Conservation (phyloP, 2,797 vertebrate genomes). For the Brachymystax lenok region DNA sequence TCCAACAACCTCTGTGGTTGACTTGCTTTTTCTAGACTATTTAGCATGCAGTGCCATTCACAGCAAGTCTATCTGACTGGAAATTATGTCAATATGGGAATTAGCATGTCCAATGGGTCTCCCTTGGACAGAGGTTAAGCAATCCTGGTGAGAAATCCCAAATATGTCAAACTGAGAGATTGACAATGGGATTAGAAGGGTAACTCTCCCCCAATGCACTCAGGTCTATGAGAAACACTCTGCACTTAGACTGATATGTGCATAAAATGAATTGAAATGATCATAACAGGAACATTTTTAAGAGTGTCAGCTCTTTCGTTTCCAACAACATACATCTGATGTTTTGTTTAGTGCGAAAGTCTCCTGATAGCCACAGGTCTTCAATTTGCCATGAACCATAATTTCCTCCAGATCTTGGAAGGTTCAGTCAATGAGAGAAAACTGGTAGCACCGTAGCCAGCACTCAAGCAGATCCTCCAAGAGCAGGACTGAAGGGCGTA, state of each 20-base stretch:
- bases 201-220: constrained; percentile 14
- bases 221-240: constrained; percentile 35
- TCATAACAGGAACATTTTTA: constrained; percentile 14
- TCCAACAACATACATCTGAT: constrained; percentile 14
- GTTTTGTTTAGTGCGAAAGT: background rate
- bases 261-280: constrained; percentile 19
- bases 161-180: constrained; percentile 25
- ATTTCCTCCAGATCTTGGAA: constrained; percentile 1
- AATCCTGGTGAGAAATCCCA: too few species aligned
- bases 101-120: constrained; percentile 51
- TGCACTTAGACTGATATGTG: constrained; percentile 45
- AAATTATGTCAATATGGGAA: constrained; percentile 65
- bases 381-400: background rate
- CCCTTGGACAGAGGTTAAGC: constrained; percentile 45
- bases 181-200: constrained; percentile 64
- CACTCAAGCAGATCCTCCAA: background rate
- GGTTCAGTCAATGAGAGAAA: background rate
- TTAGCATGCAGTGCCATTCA: constrained; percentile 53
- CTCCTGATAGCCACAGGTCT: background rate
- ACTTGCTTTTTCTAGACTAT: constrained; percentile 5
- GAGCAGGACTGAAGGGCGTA: background rate
- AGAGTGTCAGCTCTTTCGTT: constrained; percentile 13
- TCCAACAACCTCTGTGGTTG: background rate
- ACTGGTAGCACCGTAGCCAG: background rate
- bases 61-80: constrained; percentile 51